Evolutionary conservation across 92 coral and sea anemone genomes (phyloP).

Genomic region (Plumapathes pennacea): DNA sequence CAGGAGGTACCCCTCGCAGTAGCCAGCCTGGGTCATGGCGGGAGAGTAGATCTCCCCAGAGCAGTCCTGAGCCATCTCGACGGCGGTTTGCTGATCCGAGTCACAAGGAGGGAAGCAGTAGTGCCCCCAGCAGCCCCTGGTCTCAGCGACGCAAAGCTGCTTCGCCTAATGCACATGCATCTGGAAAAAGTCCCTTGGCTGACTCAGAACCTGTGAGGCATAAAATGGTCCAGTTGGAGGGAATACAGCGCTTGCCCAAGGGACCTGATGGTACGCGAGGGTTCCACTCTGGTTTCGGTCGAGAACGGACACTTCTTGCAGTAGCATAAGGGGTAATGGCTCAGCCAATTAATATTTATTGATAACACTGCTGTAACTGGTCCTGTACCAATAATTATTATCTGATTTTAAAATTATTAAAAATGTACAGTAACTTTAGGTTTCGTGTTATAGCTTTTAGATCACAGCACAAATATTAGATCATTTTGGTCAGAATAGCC

Average conservation of each 20-base stretch:
- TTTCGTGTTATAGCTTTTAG: no score
- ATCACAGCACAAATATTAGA: no score
- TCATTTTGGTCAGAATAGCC: no score
- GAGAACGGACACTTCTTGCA: constrained; percentile 82
- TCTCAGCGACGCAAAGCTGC: constrained; percentile 83
- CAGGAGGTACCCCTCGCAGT: constrained; percentile 51
- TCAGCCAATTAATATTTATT: no score
- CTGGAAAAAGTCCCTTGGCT: constrained; percentile 68
- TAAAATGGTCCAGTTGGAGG: constrained; percentile 88
- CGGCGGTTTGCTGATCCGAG: constrained; percentile 14
- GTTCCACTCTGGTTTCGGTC: constrained; percentile 68
- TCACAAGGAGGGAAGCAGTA: constrained; percentile 65
- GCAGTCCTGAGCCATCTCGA: constrained; percentile 82
- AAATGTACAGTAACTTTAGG: no score
- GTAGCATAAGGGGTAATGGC: constrained; percentile 69
- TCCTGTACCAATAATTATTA: no score
- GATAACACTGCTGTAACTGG: no score
- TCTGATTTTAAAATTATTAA: no score
- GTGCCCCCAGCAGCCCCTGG: constrained; percentile 94
- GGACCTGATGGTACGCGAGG: constrained; percentile 99
- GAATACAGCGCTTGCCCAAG: constrained; percentile 83
- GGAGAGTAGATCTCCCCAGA: constrained; percentile 71
- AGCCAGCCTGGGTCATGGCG: constrained; percentile 68
- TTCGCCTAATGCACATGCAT: constrained; percentile 66
- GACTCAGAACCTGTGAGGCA: constrained; percentile 76